phyloP scores from a whole-genome alignment of 2,888 invertebrate species.

The Dicranocentrus wangi region DNA sequence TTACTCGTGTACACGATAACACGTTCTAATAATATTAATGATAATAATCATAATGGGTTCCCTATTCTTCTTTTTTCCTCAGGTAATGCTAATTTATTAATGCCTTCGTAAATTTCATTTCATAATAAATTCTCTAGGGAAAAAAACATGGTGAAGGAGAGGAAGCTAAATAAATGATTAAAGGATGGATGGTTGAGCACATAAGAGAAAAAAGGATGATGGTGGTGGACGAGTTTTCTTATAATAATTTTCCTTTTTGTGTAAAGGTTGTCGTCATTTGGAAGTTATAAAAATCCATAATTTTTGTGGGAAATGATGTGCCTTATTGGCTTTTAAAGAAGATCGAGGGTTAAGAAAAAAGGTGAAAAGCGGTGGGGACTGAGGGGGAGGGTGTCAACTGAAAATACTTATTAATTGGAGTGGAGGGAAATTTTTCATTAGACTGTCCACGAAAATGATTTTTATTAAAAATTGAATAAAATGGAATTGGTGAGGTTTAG shows the following conservation, averaged over 20 bases:
- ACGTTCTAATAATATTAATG: conserved; percentile 35
- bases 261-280: no score
- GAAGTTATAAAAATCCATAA: no score
- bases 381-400: no score
- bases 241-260: no score
- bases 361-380: no score
- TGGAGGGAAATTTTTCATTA: conserved; percentile 71
- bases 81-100: conserved; percentile 41
- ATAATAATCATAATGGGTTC: conserved; percentile 31
- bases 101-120: conserved; percentile 25
- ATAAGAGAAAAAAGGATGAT: not conserved
- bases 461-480: no score
- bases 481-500: no score
- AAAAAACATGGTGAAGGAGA: conserved; percentile 18
- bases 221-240: no score
- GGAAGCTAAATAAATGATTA: conserved; percentile 28
- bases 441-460: no score
- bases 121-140: conserved; percentile 35
- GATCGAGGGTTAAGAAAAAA: no score
- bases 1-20: conserved; percentile 27
- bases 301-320: no score
- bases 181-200: not conserved
- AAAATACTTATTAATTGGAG: conserved; percentile 70
- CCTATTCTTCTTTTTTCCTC: conserved; percentile 7
- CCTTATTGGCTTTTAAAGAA: no score